Conservation (phyloP, 2,797 vertebrate genomes). For the Borostomias antarcticus region DNA sequence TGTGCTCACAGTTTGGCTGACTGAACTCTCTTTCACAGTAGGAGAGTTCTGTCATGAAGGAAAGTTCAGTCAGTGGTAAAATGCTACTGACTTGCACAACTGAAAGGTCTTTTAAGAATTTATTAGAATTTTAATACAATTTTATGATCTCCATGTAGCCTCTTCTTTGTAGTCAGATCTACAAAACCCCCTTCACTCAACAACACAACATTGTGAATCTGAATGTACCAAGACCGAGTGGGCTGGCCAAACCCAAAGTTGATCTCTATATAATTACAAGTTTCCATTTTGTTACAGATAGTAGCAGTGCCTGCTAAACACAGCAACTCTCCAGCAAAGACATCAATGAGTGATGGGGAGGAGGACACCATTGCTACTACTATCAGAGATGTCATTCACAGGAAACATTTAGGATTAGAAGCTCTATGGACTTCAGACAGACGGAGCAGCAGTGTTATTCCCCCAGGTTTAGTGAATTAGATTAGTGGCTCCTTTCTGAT, state of each 20-base stretch:
- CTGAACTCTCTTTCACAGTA: background rate
- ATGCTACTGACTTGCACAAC: background rate
- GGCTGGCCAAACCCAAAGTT: slow-evolving; percentile 48
- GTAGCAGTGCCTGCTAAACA: slow-evolving; percentile 21
- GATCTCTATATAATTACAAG: slow-evolving; percentile 57
- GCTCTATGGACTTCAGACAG: too few species aligned
- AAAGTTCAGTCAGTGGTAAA: too few species aligned
- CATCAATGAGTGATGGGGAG: too few species aligned
- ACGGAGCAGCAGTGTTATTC: too few species aligned
- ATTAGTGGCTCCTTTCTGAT: too few species aligned
- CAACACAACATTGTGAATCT: slow-evolving; percentile 48
- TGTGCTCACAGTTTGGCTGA: background rate
- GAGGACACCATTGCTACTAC: background rate
- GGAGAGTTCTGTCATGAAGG: too few species aligned
- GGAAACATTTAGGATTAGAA: too few species aligned
- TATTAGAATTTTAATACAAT: background rate
- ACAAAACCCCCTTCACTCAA: background rate
- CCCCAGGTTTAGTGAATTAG: too few species aligned
- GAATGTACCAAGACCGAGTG: slow-evolving; percentile 46
- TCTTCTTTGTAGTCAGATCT: background rate
- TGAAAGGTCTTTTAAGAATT: background rate
- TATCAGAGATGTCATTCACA: too few species aligned
- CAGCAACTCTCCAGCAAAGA: background rate
- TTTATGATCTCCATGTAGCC: background rate
- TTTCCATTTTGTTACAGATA: slow-evolving; percentile 49